These are phyloP conservation scores for Microcebus griseorufus DNA, from an alignment of 2,113 vertebrate species.

Conservation along the genomic window DNA sequence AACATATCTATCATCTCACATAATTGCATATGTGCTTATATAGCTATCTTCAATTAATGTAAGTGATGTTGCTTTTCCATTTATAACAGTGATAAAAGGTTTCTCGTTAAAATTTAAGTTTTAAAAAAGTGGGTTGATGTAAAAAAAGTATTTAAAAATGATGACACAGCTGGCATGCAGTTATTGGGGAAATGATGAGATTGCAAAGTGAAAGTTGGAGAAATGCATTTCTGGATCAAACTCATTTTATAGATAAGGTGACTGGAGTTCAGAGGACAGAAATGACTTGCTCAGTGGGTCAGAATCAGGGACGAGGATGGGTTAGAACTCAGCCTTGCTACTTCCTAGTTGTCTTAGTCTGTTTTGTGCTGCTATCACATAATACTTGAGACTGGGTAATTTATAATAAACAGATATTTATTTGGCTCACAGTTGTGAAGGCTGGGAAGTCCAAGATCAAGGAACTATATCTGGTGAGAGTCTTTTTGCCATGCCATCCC, in stretches of 20 bases:
- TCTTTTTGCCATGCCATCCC: background rate
- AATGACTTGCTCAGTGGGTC: background rate
- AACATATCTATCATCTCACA: background rate
- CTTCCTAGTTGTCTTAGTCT: background rate
- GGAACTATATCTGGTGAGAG: too few relatives aligned
- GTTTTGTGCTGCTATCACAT: background rate
- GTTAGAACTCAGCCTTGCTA: background rate
- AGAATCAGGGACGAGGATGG: background rate
- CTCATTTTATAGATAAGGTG: background rate
- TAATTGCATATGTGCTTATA: background rate
- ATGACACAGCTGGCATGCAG: background rate
- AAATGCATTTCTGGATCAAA: background rate
- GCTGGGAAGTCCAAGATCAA: background rate
- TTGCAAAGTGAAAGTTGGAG: too few relatives aligned
- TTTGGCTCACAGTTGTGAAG: background rate
- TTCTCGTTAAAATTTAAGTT: background rate
- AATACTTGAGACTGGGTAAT: background rate
- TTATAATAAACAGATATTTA: background rate
- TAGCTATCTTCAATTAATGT: background rate
- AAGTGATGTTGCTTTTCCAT: background rate
- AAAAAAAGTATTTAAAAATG: background rate
- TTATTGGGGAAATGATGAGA: background rate
- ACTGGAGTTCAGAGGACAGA: too few relatives aligned
- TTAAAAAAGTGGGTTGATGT: background rate
- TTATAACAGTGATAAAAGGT: background rate